Evolutionary conservation across 2,888 invertebrate species (phyloP).

Genomic region (Mycalesis mineus): DNA sequence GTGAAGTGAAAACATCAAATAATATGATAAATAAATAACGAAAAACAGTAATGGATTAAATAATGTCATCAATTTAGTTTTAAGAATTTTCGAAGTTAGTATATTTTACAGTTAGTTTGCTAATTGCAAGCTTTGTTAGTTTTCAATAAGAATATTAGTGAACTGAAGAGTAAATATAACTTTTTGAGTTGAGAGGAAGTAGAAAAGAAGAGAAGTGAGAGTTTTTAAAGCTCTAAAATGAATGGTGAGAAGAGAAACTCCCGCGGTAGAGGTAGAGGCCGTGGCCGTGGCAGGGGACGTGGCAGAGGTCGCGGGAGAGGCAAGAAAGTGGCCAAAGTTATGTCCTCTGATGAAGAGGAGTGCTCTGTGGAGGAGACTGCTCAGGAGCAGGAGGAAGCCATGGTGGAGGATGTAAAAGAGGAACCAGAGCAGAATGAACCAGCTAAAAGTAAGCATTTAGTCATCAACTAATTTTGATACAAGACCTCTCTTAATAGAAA

Average conservation of each 20-base stretch:
- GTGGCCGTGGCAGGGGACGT: slow-evolving; percentile 86
- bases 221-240: slow-evolving; percentile 41
- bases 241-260: slow-evolving; percentile 80
- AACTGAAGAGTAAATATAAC: too few relatives aligned
- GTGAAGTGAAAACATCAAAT: background rate
- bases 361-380: slow-evolving; percentile 69
- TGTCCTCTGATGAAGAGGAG: slow-evolving; percentile 80
- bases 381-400: slow-evolving; percentile 74
- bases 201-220: background rate
- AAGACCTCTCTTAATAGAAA: too few relatives aligned
- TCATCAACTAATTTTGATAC: background rate
- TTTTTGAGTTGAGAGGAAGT: too few relatives aligned
- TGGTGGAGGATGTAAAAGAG: slow-evolving; percentile 62
- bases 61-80: too few relatives aligned
- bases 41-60: background rate
- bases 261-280: slow-evolving; percentile 86
- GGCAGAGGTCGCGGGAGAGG: slow-evolving; percentile 84
- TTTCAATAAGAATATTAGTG: too few relatives aligned
- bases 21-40: background rate
- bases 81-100: too few relatives aligned
- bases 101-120: too few relatives aligned
- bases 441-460: slow-evolving; percentile 68
- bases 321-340: slow-evolving; percentile 85
- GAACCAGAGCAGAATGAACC: slow-evolving; percentile 70
- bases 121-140: too few relatives aligned